A percentile compares a stretch with the other conserved stretches of the same genome.
These are phyloP conservation scores for Microdon myrmicae DNA, from an alignment of 2,888 invertebrate genomes.

Conservation along the genomic window DNA sequence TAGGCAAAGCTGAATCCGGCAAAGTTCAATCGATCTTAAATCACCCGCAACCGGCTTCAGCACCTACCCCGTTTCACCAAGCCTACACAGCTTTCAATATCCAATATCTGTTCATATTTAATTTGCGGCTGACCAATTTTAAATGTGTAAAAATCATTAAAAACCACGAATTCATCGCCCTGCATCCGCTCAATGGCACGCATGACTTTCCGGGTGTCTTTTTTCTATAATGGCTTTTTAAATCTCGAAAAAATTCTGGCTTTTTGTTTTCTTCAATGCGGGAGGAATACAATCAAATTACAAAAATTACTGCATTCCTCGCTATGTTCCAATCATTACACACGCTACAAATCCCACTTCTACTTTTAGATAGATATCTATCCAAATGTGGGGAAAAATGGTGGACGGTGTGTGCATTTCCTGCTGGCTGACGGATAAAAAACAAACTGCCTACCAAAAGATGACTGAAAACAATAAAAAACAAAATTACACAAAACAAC, in stretches of 20 bases:
- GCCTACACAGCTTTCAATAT: no score
- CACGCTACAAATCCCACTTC: constrained; percentile 30
- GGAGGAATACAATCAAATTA: constrained; percentile 64
- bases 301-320: constrained; percentile 47
- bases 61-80: no score
- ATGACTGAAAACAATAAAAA: constrained; percentile 17
- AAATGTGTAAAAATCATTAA: constrained; percentile 22
- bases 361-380: not conserved
- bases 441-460: constrained; percentile 26
- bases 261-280: no score
- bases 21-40: no score
- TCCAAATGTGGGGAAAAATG: constrained; percentile 39
- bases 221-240: constrained; percentile 14
- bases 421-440: constrained; percentile 38
- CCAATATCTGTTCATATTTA: constrained; percentile 20
- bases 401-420: constrained; percentile 43
- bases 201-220: constrained; percentile 2
- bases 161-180: constrained; percentile 33
- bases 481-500: constrained; percentile 4
- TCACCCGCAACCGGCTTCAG: no score
- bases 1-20: no score
- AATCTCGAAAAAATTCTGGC: no score
- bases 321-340: constrained; percentile 20
- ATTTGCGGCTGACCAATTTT: constrained; percentile 40
- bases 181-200: constrained; percentile 9